Evolutionary conservation across 2,113 vertebrate species (phyloP).

Genomic region (Tachuris rubrigastra): DNA sequence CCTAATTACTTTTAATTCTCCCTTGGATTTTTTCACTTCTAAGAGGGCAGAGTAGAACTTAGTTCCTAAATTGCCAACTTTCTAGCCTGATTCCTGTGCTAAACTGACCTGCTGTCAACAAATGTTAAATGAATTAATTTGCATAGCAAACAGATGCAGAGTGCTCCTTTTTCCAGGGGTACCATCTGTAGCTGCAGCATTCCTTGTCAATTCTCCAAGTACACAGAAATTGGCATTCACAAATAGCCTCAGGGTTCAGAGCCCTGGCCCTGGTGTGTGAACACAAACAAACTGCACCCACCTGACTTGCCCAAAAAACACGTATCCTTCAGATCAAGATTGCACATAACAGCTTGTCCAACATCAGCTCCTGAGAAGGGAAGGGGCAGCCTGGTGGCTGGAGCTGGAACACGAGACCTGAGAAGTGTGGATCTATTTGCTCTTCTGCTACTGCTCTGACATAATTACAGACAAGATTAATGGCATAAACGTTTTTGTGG

Average conservation of each 20-base stretch:
- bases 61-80: conserved; percentile 36
- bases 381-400: neutral
- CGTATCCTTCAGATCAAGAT: neutral
- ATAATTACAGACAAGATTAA: neutral
- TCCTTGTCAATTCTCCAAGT: conserved; percentile 58
- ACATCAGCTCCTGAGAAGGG: neutral
- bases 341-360: neutral
- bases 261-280: neutral
- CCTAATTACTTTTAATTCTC: conserved; percentile 52
- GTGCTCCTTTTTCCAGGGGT: conserved; percentile 44
- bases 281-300: conserved; percentile 31
- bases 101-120: conserved; percentile 62
- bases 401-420: neutral
- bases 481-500: neutral
- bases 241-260: conserved; percentile 17
- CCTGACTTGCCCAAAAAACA: neutral
- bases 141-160: conserved; percentile 64
- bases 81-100: conserved; percentile 18
- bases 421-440: neutral
- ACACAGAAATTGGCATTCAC: neutral
- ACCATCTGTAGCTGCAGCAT: conserved; percentile 55
- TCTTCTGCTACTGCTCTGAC: neutral
- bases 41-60: conserved; percentile 24
- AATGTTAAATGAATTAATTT: conserved; percentile 59
- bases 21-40: conserved; percentile 23